These are phyloP conservation scores for Spatula clypeata DNA, from an alignment of 2,797 vertebrate genomes.

Conservation along the genomic window DNA sequence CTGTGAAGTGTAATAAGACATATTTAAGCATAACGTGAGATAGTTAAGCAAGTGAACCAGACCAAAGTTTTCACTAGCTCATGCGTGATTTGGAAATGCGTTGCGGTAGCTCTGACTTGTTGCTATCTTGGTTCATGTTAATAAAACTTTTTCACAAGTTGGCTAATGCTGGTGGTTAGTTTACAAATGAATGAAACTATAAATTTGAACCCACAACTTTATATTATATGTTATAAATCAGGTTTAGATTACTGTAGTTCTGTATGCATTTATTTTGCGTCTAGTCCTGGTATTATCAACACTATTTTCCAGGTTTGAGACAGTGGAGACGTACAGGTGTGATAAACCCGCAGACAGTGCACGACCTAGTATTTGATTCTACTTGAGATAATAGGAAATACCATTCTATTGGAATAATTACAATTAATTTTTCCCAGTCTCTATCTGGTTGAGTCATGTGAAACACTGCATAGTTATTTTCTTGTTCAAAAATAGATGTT, in stretches of 20 bases:
- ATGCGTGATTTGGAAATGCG: neutral
- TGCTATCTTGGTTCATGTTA: neutral
- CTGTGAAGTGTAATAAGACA: neutral
- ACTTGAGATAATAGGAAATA: neutral
- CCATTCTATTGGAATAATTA: slow-evolving; percentile 58
- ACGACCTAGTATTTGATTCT: slow-evolving; percentile 38
- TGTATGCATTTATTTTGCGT: neutral
- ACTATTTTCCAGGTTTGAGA: slow-evolving; percentile 45
- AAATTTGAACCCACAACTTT: neutral
- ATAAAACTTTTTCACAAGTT: neutral
- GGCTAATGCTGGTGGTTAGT: neutral
- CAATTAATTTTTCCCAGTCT: slow-evolving; percentile 13
- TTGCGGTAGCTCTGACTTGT: neutral
- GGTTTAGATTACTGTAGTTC: slow-evolving; percentile 4
- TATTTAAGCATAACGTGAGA: neutral
- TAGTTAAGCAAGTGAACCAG: neutral
- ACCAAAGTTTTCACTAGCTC: neutral
- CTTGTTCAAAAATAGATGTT: slow-evolving; percentile 73
- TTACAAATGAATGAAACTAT: neutral
- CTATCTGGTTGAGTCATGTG: slow-evolving; percentile 52
- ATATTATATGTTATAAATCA: neutral
- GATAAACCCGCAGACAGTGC: slow-evolving; percentile 46
- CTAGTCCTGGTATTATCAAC: slow-evolving; percentile 40
- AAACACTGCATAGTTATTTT: slow-evolving; percentile 50
- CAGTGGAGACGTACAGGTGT: neutral